Conservation (phyloP, 2,888 invertebrate genomes). For the Yponomeuta malinellus region DNA sequence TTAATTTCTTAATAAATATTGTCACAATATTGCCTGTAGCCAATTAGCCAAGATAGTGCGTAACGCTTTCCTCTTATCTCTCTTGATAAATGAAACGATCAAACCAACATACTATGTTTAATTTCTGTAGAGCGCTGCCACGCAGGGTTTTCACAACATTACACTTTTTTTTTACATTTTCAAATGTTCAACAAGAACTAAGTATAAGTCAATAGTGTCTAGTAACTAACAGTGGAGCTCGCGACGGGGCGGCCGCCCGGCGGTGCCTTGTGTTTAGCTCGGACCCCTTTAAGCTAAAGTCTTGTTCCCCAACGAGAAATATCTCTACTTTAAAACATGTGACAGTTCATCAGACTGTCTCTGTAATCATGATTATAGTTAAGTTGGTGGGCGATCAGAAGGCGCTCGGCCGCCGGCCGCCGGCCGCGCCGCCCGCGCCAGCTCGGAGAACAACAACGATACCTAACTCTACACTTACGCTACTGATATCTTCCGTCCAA, state of each 20-base stretch:
- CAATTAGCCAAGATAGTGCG: too few species aligned
- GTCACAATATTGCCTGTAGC: too few species aligned
- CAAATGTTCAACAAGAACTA: constrained; percentile 73
- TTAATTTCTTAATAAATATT: too few species aligned
- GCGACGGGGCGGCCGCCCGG: constrained; percentile 33
- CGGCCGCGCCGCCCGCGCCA: background rate
- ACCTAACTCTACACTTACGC: constrained; percentile 58
- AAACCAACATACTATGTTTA: constrained; percentile 64
- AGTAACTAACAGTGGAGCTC: constrained; percentile 64
- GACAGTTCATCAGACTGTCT: too few species aligned
- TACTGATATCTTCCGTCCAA: constrained; percentile 30
- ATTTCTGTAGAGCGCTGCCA: constrained; percentile 48
- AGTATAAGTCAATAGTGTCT: constrained; percentile 69
- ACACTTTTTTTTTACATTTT: constrained; percentile 61
- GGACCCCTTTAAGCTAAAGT: too few species aligned
- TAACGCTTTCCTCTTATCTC: too few species aligned
- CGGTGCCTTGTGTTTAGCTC: constrained; percentile 3
- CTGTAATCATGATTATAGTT: background rate
- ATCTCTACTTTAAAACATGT: too few species aligned
- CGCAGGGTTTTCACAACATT: constrained; percentile 59
- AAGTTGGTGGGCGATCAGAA: constrained; percentile 11
- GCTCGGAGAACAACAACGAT: constrained; percentile 66
- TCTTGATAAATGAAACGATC: constrained; percentile 11
- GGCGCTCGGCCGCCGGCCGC: constrained; percentile 25
- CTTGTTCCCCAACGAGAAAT: too few species aligned